phyloP scores from a whole-genome alignment of 2,113 vertebrate species.

The human (Homo sapiens) region GRCh38 chr7:137543501-137544000 shows the following conservation, averaged over 20 bases:
- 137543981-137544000: neutral
- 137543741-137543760: neutral
- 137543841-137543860: neutral
- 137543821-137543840: neutral
- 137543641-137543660: neutral
- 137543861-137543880: neutral
- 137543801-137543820: accelerated
- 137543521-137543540: neutral
- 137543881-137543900: neutral
- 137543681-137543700: too few species aligned
- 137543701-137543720: neutral
- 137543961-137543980: neutral
- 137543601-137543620: neutral
- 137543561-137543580: neutral
- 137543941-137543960: neutral
- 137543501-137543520: too few species aligned
- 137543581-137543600: neutral
- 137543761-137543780: neutral
- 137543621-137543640: neutral
- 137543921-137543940: neutral
- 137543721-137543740: neutral
- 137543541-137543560: neutral
- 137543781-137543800: neutral
- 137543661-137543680: neutral
- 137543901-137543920: neutral